phyloP scores from a whole-genome alignment of 1,140 invertebrate species.

The Leucophenga varia region DNA sequence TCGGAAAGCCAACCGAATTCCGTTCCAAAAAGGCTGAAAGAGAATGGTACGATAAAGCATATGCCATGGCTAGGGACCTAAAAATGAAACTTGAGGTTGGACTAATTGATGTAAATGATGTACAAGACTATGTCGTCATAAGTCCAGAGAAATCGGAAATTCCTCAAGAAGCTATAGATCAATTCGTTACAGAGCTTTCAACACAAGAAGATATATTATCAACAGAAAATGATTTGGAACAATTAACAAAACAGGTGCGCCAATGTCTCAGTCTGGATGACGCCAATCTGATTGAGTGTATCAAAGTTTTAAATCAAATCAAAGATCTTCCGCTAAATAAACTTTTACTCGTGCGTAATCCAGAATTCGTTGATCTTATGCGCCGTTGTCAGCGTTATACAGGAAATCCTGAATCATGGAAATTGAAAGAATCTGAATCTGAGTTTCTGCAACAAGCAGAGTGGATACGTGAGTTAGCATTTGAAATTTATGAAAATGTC shows the following conservation, averaged over 20 bases:
- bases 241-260: conserved; percentile 72
- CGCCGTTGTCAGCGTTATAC: conserved; percentile 69
- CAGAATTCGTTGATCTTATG: conserved; percentile 73
- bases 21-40: conserved; percentile 56
- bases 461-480: conserved; percentile 65
- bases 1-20: conserved; percentile 54
- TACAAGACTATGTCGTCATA: conserved; percentile 62
- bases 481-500: conserved; percentile 64
- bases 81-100: conserved; percentile 58
- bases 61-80: conserved; percentile 57
- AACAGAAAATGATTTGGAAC: conserved; percentile 62
- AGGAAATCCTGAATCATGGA: conserved; percentile 71
- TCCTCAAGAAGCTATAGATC: not conserved
- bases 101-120: conserved; percentile 60
- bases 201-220: conserved; percentile 15
- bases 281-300: conserved; percentile 65
- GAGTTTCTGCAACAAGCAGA: conserved; percentile 66
- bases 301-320: conserved; percentile 61
- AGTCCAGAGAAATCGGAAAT: conserved; percentile 44
- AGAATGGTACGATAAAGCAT: conserved; percentile 63
- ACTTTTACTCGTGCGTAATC: conserved; percentile 82
- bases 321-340: conserved; percentile 67
- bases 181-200: conserved; percentile 1
- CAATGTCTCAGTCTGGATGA: conserved; percentile 63
- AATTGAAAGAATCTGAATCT: conserved; percentile 62